A percentile compares a stretch with the other conserved stretches of the same genome.
These are phyloP conservation scores for Helogale parvula DNA, from an alignment of 2,113 vertebrate species.

Conservation along the genomic window DNA sequence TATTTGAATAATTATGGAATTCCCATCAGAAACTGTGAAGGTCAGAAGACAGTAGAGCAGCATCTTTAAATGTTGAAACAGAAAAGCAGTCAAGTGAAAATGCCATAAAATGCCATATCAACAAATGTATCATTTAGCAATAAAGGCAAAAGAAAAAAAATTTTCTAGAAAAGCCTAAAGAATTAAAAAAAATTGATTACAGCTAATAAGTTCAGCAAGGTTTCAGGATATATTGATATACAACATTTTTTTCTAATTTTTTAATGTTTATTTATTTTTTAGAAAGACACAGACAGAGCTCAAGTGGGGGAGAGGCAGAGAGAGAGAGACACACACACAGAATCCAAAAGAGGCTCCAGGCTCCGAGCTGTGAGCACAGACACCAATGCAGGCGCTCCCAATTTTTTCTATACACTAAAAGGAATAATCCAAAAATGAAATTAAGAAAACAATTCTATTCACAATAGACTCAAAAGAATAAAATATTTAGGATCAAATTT, in stretches of 20 bases:
- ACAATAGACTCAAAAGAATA: neutral
- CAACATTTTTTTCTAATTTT: neutral
- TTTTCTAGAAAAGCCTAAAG: neutral
- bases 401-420: neutral
- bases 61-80: neutral
- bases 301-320: too few relatives aligned
- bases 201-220: neutral
- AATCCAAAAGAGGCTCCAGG: too few relatives aligned
- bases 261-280: too few relatives aligned
- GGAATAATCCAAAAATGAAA: neutral
- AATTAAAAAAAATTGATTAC: neutral
- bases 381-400: neutral
- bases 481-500: neutral
- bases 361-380: too few relatives aligned
- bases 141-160: neutral
- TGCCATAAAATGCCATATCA: neutral
- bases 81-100: neutral
- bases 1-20: neutral
- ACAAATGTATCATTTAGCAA: neutral
- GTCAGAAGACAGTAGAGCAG: neutral
- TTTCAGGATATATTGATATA: neutral
- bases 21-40: neutral
- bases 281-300: too few relatives aligned
- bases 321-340: too few relatives aligned
- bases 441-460: neutral